phyloP scores from a whole-genome alignment of 2,797 vertebrate species.

The Trematomus bernacchii region DNA sequence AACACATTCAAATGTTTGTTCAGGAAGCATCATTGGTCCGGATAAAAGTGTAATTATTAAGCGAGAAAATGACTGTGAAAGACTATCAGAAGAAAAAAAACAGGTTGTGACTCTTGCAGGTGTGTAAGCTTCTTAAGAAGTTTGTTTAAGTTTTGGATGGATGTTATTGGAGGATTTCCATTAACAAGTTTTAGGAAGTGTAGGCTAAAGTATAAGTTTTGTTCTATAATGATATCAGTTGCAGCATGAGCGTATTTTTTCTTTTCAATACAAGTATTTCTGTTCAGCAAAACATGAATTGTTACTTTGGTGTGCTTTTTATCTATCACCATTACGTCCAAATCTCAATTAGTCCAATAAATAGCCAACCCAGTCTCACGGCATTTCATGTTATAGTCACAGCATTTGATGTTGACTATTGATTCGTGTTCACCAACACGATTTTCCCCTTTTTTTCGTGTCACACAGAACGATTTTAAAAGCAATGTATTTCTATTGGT shows the following conservation, averaged over 20 bases:
- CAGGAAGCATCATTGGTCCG: background rate
- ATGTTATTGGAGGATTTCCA: background rate
- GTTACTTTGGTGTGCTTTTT: no score
- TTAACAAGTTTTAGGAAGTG: background rate
- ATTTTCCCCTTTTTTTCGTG: no score
- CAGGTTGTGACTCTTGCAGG: background rate
- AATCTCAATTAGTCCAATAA: no score
- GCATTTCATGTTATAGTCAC: no score
- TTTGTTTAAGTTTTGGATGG: background rate
- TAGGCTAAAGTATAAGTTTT: background rate
- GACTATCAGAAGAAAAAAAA: background rate
- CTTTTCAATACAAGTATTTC: no score
- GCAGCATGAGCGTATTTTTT: background rate
- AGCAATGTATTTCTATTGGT: no score
- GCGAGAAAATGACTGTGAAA: conserved; percentile 4
- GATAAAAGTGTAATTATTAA: conserved; percentile 9
- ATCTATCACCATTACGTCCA: no score
- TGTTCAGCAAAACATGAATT: no score
- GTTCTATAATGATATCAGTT: background rate
- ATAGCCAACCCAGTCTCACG: no score
- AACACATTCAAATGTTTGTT: conserved; percentile 20
- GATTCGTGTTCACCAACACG: no score
- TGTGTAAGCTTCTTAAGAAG: background rate
- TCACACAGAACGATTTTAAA: no score
- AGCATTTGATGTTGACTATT: no score